A percentile compares a stretch with the other conserved stretches of the same genome.
Evolutionary conservation across 2,797 vertebrate species (phyloP).

Genomic region (Platyrinchus mystaceus): DNA sequence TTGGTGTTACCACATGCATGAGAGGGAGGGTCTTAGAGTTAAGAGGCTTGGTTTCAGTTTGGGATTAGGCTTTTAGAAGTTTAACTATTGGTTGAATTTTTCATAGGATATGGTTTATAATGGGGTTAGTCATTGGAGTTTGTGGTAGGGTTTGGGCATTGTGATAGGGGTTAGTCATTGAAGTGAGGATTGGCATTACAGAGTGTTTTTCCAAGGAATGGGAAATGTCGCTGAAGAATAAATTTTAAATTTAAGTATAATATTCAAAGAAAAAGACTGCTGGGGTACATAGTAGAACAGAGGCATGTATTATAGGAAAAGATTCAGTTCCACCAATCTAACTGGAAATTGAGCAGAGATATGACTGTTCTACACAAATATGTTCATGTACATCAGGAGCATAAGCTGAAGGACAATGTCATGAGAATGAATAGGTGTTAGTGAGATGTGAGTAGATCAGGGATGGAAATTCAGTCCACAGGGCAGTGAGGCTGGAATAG

Average conservation of each 20-base stretch:
- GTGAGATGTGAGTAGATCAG: background rate
- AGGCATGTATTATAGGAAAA: background rate
- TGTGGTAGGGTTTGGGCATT: background rate
- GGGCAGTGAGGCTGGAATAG: background rate
- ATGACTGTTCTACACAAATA: background rate
- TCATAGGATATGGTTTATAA: background rate
- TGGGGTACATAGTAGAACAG: background rate
- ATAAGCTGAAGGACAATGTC: background rate
- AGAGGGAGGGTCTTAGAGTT: rapidly evolving
- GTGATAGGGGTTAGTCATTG: background rate
- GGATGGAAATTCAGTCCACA: background rate
- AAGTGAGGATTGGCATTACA: background rate
- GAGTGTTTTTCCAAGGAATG: background rate
- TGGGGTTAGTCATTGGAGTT: background rate
- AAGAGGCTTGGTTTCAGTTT: background rate
- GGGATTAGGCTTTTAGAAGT: background rate
- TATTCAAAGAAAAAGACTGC: background rate
- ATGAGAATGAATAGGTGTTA: background rate
- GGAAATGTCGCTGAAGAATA: background rate
- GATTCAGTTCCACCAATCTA: background rate
- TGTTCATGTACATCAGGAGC: background rate
- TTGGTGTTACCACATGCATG: background rate
- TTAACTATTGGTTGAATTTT: background rate
- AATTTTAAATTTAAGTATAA: background rate
- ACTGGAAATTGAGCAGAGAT: background rate